A percentile compares a stretch with the other conserved stretches of the same genome.
phyloP scores from a whole-genome alignment of 2,888 invertebrate genomes.

The Plagodis dolabraria region DNA sequence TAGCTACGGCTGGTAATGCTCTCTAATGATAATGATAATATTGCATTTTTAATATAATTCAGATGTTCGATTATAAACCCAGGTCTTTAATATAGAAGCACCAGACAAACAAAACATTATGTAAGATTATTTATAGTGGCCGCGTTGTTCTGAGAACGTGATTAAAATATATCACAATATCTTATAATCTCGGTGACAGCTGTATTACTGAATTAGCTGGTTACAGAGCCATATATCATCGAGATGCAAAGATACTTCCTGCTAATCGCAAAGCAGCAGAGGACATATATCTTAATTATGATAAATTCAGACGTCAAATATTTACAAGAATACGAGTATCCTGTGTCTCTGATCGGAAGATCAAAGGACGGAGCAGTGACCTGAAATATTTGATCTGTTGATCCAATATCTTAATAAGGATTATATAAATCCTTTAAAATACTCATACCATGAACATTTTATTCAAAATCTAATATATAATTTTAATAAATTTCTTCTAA shows the following conservation, averaged over 20 bases:
- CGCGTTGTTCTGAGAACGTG: too few relatives aligned
- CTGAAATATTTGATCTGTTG: constrained; percentile 28
- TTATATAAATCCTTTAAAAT: constrained; percentile 26
- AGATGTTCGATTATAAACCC: too few relatives aligned
- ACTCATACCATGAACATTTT: too few relatives aligned
- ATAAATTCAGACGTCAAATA: constrained; percentile 38
- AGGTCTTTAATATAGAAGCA: too few relatives aligned
- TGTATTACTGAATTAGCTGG: neutral
- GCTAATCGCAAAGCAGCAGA: constrained; percentile 26
- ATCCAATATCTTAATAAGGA: constrained; percentile 63
- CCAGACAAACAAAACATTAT: too few relatives aligned
- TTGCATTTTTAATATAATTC: too few relatives aligned
- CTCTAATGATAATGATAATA: too few relatives aligned
- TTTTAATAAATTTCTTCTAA: constrained; percentile 3
- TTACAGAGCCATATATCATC: constrained; percentile 22
- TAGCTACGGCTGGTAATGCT: too few relatives aligned
- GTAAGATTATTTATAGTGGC: too few relatives aligned
- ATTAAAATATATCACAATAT: too few relatives aligned
- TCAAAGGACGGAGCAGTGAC: constrained; percentile 41
- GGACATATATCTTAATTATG: constrained; percentile 64
- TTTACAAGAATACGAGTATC: constrained; percentile 30
- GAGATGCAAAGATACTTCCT: constrained; percentile 30
- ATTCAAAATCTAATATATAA: neutral
- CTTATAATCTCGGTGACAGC: neutral
- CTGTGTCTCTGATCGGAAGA: neutral